These are phyloP conservation scores for Pandemis corylana DNA, from an alignment of 2,888 invertebrate genomes.

Conservation along the genomic window DNA sequence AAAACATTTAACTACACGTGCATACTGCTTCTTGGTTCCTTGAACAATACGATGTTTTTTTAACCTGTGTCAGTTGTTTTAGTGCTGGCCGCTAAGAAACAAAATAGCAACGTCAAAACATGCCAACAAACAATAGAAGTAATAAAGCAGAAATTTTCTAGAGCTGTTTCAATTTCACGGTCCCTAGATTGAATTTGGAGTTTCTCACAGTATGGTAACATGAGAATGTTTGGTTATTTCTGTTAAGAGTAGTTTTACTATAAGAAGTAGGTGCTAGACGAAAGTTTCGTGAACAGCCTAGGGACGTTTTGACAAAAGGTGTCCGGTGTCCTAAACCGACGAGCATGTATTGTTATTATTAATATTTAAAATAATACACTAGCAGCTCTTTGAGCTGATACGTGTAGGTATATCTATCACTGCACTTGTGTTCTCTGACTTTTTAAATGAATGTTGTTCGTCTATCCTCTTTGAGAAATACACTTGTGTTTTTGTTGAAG, in stretches of 20 bases:
- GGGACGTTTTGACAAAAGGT: no score
- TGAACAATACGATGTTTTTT: background rate
- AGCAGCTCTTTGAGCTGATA: no score
- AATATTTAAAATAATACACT: no score
- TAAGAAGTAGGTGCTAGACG: no score
- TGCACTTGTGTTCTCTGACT: no score
- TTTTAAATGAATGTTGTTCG: no score
- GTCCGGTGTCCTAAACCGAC: no score
- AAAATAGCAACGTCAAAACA: constrained; percentile 35
- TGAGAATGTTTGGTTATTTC: constrained; percentile 19
- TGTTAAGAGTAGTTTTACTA: background rate
- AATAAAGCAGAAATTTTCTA: constrained; percentile 37
- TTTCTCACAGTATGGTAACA: constrained; percentile 30
- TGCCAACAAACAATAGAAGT: constrained; percentile 38
- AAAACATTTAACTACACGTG: background rate
- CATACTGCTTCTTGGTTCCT: background rate
- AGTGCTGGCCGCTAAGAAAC: constrained; percentile 16
- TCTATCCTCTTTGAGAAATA: no score
- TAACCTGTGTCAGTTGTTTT: constrained; percentile 6
- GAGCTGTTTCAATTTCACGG: constrained; percentile 41
- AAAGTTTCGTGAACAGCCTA: no score
- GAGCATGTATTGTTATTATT: no score
- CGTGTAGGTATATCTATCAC: no score
- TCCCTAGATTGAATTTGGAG: constrained; percentile 26
- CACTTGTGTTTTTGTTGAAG: no score